phyloP scores from a whole-genome alignment of 1,140 invertebrate genomes.

The Cataglyphis hispanica region DNA sequence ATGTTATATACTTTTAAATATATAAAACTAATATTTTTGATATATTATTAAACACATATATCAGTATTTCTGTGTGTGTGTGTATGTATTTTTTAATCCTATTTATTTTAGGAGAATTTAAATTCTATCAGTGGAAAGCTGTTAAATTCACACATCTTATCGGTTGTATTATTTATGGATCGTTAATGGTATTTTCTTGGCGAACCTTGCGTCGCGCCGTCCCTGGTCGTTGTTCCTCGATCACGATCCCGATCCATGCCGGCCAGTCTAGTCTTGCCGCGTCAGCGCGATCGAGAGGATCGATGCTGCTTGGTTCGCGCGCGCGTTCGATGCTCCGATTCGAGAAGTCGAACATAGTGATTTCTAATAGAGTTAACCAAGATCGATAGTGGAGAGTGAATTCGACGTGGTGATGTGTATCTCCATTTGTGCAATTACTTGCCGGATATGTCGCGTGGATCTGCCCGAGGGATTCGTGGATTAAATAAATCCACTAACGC shows the following conservation, averaged over 20 bases:
- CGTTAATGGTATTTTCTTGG: not conserved
- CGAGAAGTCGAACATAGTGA: conserved; percentile 49
- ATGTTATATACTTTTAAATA: not conserved
- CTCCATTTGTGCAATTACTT: conserved; percentile 47
- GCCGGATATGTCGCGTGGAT: conserved; percentile 28
- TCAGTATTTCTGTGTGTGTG: too few species aligned
- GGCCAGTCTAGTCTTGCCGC: conserved; percentile 76
- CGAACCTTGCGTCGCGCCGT: conserved; percentile 48
- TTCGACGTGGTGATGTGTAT: conserved; percentile 35
- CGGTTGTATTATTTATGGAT: not conserved
- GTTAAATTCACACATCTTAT: not conserved
- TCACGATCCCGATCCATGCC: conserved; percentile 77
- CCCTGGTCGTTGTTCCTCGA: conserved; percentile 72
- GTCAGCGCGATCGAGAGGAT: conserved; percentile 76
- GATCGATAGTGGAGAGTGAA: conserved; percentile 37
- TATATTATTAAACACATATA: not conserved
- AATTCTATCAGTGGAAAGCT: not conserved
- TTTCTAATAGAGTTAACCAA: conserved; percentile 26
- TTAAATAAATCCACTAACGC: conserved; percentile 40
- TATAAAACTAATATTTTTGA: not conserved
- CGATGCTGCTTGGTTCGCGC: conserved; percentile 58
- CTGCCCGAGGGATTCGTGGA: not conserved
- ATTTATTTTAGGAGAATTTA: not conserved
- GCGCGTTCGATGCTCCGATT: not conserved
- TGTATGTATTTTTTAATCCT: too few species aligned